Percentiles rank a stretch among this genome's conserved stretches.
Conservation (phyloP, 2,888 invertebrate genomes). For the Hemaris fuciformis region DNA sequence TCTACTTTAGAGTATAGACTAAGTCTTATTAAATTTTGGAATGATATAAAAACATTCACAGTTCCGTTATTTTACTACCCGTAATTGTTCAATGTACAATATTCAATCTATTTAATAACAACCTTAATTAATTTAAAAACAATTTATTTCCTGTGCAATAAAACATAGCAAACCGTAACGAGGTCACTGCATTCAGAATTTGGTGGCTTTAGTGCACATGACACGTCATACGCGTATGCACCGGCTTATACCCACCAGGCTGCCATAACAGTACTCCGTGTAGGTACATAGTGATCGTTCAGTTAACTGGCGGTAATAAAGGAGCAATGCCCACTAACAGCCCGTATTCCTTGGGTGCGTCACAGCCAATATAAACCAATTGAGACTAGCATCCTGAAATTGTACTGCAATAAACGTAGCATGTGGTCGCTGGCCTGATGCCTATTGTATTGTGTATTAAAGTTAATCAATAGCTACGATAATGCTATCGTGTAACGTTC, state of each 20-base stretch:
- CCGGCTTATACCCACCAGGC: neutral
- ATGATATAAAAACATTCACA: no score
- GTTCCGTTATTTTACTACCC: no score
- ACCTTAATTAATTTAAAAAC: no score
- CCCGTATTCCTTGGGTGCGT: constrained; percentile 44
- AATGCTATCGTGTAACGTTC: constrained; percentile 2
- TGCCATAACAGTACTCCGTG: constrained; percentile 13
- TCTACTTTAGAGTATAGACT: no score
- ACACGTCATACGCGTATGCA: neutral
- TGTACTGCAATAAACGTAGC: constrained; percentile 13
- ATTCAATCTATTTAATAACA: no score
- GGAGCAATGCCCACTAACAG: constrained; percentile 25
- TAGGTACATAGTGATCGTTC: constrained; percentile 5
- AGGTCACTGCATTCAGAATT: neutral
- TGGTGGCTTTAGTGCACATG: neutral
- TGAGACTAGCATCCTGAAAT: constrained; percentile 54
- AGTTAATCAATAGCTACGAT: constrained; percentile 7
- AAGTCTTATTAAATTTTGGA: no score
- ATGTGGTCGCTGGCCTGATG: neutral
- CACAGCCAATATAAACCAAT: constrained; percentile 71
- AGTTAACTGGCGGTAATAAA: constrained; percentile 12
- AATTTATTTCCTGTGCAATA: no score
- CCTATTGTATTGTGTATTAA: constrained; percentile 8
- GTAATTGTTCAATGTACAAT: no score
- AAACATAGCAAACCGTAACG: neutral